Base-by-base conservation (phyloP, 2,888 invertebrate species). In the Chironomus tentans region DNA sequence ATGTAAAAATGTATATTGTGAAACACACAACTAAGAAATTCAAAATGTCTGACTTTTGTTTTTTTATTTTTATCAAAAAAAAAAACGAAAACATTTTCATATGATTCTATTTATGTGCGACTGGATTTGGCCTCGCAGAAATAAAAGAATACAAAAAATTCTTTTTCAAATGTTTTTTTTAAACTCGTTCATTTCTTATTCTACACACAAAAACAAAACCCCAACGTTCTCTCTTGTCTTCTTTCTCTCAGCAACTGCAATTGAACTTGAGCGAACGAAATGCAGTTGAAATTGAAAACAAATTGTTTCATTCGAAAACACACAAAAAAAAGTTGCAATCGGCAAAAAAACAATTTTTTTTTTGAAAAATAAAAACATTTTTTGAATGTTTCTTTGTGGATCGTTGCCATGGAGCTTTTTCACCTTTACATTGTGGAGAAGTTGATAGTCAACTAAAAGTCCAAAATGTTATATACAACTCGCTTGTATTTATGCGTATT, bases 21-120 rank as follows among this genome's bases (percentile, higher is more conserved):
- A 72, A 72, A 72, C 72, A 72, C 72, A 72, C 72, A 72, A 38
- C 72, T 62, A 72, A 72, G 72, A 72, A 72, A 72, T 72, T 72
- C 72, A 72, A 72, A 72, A 72, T 72, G 72, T 72, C 72, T 72
- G 72, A 72, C 72, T 72, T 72, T 72, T 72, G 72, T 72, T 72
- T 72, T 38, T 72, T 72, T 72, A 70, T 70, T 47, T 70, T 47
- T 70, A 47, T 47, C 50, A 46, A 70, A 48, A 46, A 47, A 13
- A 24, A 68, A 28, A 71, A 22, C 48, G 71, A 71, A 71, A 71
- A 56, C 56, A 71, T 50, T 72, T 72, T 72, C 72, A 72, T 62
- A 38, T 72, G 61, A 72, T 72, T 72, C 72, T 62, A 61, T 72
- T 46, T 61, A 70, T 46, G 28, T 72, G 15, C 56, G 56, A 56